phyloP scores from a whole-genome alignment of 2,797 vertebrate genomes.

The Crax fasciolata region DNA sequence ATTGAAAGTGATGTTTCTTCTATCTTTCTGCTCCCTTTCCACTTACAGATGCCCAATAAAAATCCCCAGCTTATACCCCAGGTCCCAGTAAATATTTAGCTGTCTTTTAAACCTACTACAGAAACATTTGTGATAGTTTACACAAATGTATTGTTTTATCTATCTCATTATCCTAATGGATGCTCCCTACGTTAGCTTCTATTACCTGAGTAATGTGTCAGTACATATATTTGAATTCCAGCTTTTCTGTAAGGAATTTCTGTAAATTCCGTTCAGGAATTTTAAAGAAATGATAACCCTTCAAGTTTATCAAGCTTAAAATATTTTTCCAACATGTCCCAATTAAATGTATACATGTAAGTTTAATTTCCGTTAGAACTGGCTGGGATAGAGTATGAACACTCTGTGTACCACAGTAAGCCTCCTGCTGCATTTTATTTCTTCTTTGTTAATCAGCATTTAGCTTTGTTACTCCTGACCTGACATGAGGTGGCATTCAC shows the following conservation, averaged over 20 bases:
- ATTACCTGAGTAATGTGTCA: not conserved
- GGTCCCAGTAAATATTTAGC: not conserved
- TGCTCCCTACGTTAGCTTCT: not conserved
- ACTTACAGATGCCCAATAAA: not conserved
- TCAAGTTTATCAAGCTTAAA: not conserved
- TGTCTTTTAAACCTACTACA: not conserved
- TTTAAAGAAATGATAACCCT: not conserved
- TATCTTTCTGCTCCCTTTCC: not conserved
- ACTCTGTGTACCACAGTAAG: not conserved
- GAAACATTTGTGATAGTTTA: not conserved
- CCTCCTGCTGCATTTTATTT: not conserved
- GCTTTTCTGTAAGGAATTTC: not conserved
- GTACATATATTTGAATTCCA: not conserved
- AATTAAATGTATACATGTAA: not conserved
- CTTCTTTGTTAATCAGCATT: not conserved
- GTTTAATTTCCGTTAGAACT: not conserved
- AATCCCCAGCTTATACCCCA: not conserved
- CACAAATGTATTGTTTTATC: not conserved
- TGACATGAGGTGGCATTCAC: not conserved
- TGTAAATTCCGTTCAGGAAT: not conserved
- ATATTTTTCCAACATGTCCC: not conserved
- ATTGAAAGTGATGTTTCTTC: not conserved
- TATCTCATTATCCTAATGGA: not conserved
- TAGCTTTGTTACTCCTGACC: not conserved
- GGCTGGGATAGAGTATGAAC: not conserved